Evolutionary conservation across 2,888 invertebrate genomes (phyloP).

Genomic region (Drosophila falleni): DNA sequence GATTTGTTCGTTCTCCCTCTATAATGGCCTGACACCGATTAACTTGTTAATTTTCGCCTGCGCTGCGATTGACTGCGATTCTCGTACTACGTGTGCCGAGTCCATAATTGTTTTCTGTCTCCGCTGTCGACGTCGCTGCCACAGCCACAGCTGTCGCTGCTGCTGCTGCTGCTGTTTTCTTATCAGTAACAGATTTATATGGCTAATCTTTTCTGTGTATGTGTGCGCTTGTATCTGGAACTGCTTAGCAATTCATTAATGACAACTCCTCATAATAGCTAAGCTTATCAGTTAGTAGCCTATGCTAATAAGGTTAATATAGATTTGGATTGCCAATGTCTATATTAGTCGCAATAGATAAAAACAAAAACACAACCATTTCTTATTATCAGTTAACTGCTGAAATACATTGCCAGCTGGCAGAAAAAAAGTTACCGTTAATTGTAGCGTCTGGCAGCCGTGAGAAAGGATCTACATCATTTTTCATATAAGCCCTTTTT

Average conservation of each 20-base stretch:
- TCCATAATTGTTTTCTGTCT: conserved; percentile 63
- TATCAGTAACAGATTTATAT: conserved; percentile 54
- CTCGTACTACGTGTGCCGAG: conserved; percentile 58
- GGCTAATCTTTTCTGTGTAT: conserved; percentile 18
- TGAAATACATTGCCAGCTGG: conserved; percentile 40
- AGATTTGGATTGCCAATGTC: conserved; percentile 31
- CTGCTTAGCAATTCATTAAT: conserved; percentile 40
- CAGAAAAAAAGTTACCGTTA: too few relatives aligned
- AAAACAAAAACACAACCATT: neutral
- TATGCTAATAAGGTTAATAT: conserved; percentile 47
- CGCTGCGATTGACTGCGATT: conserved; percentile 49
- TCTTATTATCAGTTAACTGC: conserved; percentile 14
- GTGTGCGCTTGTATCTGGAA: conserved; percentile 25
- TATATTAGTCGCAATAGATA: conserved; percentile 10
- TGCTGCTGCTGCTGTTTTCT: conserved; percentile 27
- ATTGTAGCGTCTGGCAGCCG: too few relatives aligned
- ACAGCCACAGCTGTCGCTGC: neutral
- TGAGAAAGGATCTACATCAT: too few relatives aligned
- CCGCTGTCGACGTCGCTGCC: conserved; percentile 22
- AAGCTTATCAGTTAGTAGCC: conserved; percentile 43
- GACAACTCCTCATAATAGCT: conserved; percentile 27
- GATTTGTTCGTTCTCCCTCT: neutral
- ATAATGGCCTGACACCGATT: conserved; percentile 21
- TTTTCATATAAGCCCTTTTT: too few relatives aligned
- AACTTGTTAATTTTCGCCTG: conserved; percentile 28